These are phyloP conservation scores for Vanacampus margaritifer DNA, from an alignment of 2,113 vertebrate species.

Conservation along the genomic window DNA sequence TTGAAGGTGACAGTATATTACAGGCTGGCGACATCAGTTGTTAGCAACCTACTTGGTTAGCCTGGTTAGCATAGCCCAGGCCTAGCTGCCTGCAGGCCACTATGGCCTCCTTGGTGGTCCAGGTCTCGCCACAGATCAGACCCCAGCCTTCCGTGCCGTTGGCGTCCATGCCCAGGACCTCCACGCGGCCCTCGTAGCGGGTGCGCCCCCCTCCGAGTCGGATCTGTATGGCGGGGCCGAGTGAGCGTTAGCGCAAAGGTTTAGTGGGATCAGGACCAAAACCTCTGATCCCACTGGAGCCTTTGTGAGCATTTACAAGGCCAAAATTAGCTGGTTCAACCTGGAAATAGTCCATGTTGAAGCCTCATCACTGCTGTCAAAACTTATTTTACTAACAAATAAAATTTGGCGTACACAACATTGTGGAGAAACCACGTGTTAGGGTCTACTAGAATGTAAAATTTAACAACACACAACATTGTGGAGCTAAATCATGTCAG, in stretches of 20 bases:
- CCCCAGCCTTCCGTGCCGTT: conserved; percentile 82
- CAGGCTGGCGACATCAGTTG: not conserved
- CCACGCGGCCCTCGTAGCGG: conserved; percentile 87
- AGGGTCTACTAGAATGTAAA: no score
- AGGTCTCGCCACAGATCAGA: conserved; percentile 89
- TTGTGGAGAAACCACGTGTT: no score
- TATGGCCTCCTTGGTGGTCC: conserved; percentile 86
- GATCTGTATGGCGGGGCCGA: conserved; percentile 76
- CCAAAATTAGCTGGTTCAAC: not conserved
- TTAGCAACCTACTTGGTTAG: conserved; percentile 84
- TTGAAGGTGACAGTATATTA: no score
- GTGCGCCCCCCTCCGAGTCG: conserved; percentile 88
- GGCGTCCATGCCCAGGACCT: conserved; percentile 73
- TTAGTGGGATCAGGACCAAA: conserved; percentile 8
- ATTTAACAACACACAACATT: no score
- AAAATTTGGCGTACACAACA: not conserved
- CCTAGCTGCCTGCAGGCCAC: conserved; percentile 93
- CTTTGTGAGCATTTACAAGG: not conserved
- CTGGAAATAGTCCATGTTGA: not conserved
- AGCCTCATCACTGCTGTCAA: not conserved
- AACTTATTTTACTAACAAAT: not conserved
- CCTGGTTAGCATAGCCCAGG: conserved; percentile 90
- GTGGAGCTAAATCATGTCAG: no score
- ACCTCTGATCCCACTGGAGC: not conserved
- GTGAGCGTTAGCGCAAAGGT: conserved; percentile 13